Evolutionary conservation across 1,140 invertebrate genomes (phyloP).

Genomic region (Uloborus diversus): DNA sequence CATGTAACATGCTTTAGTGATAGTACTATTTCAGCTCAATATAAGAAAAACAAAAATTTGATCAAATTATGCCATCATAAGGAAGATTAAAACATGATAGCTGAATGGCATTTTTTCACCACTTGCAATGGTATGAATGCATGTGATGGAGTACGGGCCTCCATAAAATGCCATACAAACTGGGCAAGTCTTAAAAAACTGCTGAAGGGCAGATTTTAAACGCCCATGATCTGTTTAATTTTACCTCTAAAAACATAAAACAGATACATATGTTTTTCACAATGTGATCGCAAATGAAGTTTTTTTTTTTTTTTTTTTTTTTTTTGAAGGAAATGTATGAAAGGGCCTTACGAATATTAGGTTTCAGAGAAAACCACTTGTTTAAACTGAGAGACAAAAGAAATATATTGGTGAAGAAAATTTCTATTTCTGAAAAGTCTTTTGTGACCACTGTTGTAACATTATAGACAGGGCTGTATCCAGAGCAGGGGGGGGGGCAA

Average conservation of each 20-base stretch:
- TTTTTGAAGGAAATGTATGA: too few relatives aligned
- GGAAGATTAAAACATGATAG: constrained; percentile 10
- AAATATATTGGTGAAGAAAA: too few relatives aligned
- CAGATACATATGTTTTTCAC: background rate
- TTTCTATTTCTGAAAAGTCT: too few relatives aligned
- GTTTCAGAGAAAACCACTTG: too few relatives aligned
- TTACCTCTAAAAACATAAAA: background rate
- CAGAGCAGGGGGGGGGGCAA: too few relatives aligned
- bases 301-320: too few relatives aligned
- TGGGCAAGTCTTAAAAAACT: constrained; percentile 19
- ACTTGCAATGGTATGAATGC: constrained; percentile 50
- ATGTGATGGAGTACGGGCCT: constrained; percentile 54
- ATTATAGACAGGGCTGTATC: too few relatives aligned
- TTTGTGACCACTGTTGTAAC: too few relatives aligned
- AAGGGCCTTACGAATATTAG: too few relatives aligned
- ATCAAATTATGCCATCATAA: constrained; percentile 15
- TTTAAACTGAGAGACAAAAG: too few relatives aligned
- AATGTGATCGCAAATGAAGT: too few relatives aligned
- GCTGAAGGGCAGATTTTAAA: background rate
- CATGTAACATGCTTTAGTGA: constrained; percentile 2
- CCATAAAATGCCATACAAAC: constrained; percentile 33
- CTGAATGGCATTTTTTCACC: constrained; percentile 55
- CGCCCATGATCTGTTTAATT: background rate
- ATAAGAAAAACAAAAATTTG: constrained; percentile 16
- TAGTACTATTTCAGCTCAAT: background rate